Base-by-base conservation (phyloP, 2,888 invertebrate genomes). In the Rhaphigaster nebulosa region DNA sequence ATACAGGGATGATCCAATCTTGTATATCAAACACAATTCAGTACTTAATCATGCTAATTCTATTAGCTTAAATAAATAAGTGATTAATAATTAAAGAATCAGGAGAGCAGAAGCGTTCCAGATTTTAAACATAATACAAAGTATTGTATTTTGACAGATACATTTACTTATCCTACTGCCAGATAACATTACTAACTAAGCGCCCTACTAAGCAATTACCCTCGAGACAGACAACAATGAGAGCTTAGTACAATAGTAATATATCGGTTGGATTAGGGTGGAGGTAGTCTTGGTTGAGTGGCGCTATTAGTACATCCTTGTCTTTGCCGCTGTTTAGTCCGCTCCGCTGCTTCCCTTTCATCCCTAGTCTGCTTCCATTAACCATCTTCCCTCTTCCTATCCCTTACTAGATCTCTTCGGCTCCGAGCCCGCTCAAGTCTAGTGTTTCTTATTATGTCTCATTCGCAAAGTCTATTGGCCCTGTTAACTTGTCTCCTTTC, bases 281-380 rank as follows among this genome's bases (percentile, higher is more conserved):
- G 41, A 13, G 26, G n/a, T n/a, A n/a, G n/a, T n/a, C n/a, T n/a
- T n/a, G 38, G 80, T 12, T n/a, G 60, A 84, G 45, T 13, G 45
- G 45, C 1, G 45, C 84, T 84, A 84, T 84, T 84, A 84, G 45
- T 26, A 15, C 18, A 50, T 15, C 45, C 84, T 84, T 84, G 84
- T 84, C 84, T 84, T 84, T 84, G 45, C 84, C 84, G 80, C 26
- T 10, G 80, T 80, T 76, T 80, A 80, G 80, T 80, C 80, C 80
- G 80, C 10, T 26, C 80, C 13, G 41, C 41, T 80, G 84, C 12
- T n/a, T 45, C 84, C 84, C 84, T 84, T 84, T 84, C 84, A 84
- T 84, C 84, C 45, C 26, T 50, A 26, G 8, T 41, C 45, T n/a
- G 5, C 38, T n/a, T 84, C 84, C 84, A 50, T 84, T 84, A 41